These are phyloP conservation scores for Phylloscopus collybita DNA, from an alignment of 2,797 vertebrate species.

Conservation along the genomic window DNA sequence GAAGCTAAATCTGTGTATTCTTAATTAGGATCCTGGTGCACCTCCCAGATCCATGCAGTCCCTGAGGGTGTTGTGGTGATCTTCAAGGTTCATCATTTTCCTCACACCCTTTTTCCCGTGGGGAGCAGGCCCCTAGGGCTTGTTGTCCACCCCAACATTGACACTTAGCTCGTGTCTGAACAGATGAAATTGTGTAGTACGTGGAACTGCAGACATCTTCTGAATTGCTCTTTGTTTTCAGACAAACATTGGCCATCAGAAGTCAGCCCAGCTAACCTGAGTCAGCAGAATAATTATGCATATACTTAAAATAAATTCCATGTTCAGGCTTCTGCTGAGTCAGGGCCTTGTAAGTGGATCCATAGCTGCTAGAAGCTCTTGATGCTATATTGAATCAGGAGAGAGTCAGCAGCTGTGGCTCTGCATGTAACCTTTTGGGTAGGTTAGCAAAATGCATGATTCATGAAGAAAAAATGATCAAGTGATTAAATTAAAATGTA, in stretches of 20 bases:
- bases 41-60: neutral
- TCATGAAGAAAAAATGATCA: neutral
- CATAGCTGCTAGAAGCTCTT: conserved; percentile 1
- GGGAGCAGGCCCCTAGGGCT: neutral
- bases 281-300: conserved; percentile 26
- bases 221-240: conserved; percentile 12
- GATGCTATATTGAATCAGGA: neutral
- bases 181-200: neutral
- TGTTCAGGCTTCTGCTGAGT: conserved; percentile 32
- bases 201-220: neutral
- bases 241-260: neutral
- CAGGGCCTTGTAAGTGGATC: neutral
- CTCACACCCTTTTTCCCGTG: neutral
- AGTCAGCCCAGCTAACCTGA: neutral
- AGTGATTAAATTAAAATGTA: neutral
- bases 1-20: neutral
- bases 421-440: neutral
- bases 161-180: neutral
- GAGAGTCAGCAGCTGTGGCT: conserved; percentile 23
- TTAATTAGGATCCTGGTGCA: neutral
- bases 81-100: neutral
- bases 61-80: neutral
- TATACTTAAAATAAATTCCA: conserved; percentile 1
- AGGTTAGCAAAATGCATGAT: neutral
- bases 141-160: neutral